A percentile compares a stretch with the other conserved stretches of the same genome.
phyloP scores from a whole-genome alignment of 1,140 invertebrate species.

The Drosophila murphyi region DNA sequence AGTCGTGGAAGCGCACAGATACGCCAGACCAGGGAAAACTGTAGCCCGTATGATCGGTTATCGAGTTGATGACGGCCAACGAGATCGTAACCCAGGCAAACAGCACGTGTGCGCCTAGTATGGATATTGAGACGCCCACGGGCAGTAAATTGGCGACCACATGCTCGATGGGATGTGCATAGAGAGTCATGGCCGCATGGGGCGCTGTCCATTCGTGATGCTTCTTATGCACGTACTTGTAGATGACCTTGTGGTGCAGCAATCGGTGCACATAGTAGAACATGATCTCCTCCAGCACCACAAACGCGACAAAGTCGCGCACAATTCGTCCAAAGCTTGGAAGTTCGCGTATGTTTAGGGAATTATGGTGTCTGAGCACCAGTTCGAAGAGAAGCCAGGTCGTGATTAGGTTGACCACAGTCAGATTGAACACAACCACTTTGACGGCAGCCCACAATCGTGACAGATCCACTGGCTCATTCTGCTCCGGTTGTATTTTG shows the following conservation, averaged over 20 bases:
- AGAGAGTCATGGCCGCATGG: slow-evolving; percentile 91
- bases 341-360: slow-evolving; percentile 86
- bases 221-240: slow-evolving; percentile 93
- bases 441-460: slow-evolving; percentile 85
- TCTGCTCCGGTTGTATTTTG: slow-evolving; percentile 92
- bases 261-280: slow-evolving; percentile 95
- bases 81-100: slow-evolving; percentile 92
- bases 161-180: slow-evolving; percentile 95
- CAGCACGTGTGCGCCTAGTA: slow-evolving; percentile 91
- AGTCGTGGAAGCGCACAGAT: slow-evolving; percentile 95
- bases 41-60: slow-evolving; percentile 94
- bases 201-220: slow-evolving; percentile 94
- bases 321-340: slow-evolving; percentile 92
- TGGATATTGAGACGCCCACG: slow-evolving; percentile 89
- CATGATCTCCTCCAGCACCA: slow-evolving; percentile 91
- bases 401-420: slow-evolving; percentile 88
- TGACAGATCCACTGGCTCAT: slow-evolving; percentile 88
- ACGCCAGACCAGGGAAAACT: slow-evolving; percentile 92
- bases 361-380: slow-evolving; percentile 85
- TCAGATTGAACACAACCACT: slow-evolving; percentile 91
- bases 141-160: slow-evolving; percentile 93
- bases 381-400: slow-evolving; percentile 86
- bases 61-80: slow-evolving; percentile 90
- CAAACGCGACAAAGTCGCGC: slow-evolving; percentile 89
- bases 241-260: slow-evolving; percentile 90